These are phyloP conservation scores for Elachura formosa DNA, from an alignment of 2,113 vertebrate genomes.

Conservation along the genomic window DNA sequence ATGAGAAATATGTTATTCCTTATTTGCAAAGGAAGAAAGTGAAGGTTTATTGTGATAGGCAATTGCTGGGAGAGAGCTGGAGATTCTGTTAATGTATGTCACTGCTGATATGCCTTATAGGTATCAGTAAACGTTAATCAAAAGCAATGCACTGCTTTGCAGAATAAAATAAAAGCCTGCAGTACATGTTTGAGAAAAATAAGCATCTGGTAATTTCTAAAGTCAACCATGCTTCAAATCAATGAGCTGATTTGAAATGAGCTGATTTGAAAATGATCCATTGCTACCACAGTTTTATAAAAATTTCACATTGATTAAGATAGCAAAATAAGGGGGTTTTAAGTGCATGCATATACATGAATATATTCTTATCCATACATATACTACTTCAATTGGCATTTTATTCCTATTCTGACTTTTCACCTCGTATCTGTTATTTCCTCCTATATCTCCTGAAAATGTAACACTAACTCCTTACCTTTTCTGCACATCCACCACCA, in stretches of 20 bases:
- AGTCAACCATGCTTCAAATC: background rate
- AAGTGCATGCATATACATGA: background rate
- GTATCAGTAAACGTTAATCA: background rate
- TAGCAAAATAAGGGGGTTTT: background rate
- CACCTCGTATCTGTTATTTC: background rate
- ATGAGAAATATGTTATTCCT: constrained; percentile 14
- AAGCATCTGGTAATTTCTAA: background rate
- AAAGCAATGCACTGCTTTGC: background rate
- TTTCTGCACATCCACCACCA: background rate
- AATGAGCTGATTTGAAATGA: too few relatives aligned
- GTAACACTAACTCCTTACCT: background rate
- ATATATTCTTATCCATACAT: background rate
- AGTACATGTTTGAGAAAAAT: background rate
- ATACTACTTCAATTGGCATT: background rate
- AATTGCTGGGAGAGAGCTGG: background rate
- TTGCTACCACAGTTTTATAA: background rate
- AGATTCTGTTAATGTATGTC: background rate
- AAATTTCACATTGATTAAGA: background rate
- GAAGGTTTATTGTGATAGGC: background rate
- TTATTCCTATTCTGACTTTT: background rate
- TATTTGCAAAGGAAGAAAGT: background rate
- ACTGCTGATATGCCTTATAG: background rate
- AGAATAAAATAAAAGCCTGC: background rate
- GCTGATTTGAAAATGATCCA: too few relatives aligned
- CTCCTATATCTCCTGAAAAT: background rate